phyloP scores from a whole-genome alignment of 2,113 vertebrate species.

The western clawed frog (Xenopus tropicalis) region DNA sequence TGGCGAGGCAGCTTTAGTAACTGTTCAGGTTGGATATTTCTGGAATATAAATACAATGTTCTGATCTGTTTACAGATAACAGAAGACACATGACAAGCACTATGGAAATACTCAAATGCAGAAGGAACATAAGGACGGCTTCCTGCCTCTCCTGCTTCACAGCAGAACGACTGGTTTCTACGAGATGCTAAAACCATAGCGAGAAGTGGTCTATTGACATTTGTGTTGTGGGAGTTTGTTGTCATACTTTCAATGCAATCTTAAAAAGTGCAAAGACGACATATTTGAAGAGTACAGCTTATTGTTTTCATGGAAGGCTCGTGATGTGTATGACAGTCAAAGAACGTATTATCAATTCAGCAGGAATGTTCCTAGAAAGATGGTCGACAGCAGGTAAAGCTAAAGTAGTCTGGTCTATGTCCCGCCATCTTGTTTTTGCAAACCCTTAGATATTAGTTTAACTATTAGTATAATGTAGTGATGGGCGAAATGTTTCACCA shows the following conservation, averaged over 20 bases:
- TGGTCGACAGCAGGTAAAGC: constrained; percentile 47
- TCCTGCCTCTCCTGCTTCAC: constrained; percentile 69
- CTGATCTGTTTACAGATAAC: neutral
- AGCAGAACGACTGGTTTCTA: constrained; percentile 63
- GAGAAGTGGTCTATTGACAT: constrained; percentile 61
- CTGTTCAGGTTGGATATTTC: neutral
- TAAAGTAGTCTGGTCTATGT: no score
- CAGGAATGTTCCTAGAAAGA: constrained; percentile 31
- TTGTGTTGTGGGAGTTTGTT: constrained; percentile 60
- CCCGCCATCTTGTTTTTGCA: no score
- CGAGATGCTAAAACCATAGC: constrained; percentile 61
- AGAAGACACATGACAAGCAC: neutral
- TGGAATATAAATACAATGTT: no score
- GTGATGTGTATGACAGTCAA: constrained; percentile 1
- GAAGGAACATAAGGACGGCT: constrained; percentile 72
- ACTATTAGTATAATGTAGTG: no score
- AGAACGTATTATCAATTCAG: neutral
- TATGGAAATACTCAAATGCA: constrained; percentile 46
- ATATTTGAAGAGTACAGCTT: neutral
- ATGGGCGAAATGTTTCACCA: no score
- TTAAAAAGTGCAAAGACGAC: constrained; percentile 6
- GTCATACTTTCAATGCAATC: constrained; percentile 47
- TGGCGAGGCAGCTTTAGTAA: neutral
- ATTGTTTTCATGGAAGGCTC: constrained; percentile 10
- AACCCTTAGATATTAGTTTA: no score